Evolutionary conservation across 2,797 vertebrate genomes (phyloP).

Genomic region (Merluccius polli): DNA sequence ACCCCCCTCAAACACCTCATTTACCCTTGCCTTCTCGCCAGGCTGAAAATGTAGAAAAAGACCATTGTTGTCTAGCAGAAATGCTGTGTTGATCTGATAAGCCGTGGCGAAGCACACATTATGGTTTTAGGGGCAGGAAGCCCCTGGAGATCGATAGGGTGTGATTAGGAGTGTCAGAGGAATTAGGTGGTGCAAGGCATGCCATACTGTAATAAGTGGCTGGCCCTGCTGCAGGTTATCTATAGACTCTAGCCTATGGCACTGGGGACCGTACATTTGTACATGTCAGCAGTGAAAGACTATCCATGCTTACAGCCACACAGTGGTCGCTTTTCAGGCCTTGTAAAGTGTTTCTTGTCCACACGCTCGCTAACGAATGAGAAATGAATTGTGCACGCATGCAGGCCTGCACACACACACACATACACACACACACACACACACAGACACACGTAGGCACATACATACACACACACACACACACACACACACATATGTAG

Average conservation of each 20-base stretch:
- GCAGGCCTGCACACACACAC: constrained; percentile 11
- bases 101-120: constrained; percentile 17
- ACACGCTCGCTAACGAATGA: constrained; percentile 22
- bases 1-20: constrained; percentile 42
- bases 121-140: constrained; percentile 24
- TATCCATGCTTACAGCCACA: constrained; percentile 15
- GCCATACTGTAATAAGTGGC: constrained; percentile 14
- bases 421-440: constrained; percentile 1
- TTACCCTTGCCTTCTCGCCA: constrained; percentile 26
- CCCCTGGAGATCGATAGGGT: constrained; percentile 26
- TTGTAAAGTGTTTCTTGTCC: constrained; percentile 14
- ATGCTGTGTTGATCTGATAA: constrained; percentile 48
- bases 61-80: constrained; percentile 56
- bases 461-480: neutral
- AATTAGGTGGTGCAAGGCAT: constrained; percentile 34
- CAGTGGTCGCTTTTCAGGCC: constrained; percentile 8
- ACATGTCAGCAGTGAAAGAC: neutral
- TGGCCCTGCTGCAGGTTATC: constrained; percentile 12
- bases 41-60: constrained; percentile 47
- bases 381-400: constrained; percentile 12
- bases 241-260: constrained; percentile 18
- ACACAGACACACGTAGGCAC: constrained; percentile 5
- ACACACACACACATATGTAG: neutral
- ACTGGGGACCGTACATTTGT: constrained; percentile 15
- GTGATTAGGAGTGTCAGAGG: constrained; percentile 1